Evolutionary conservation across 2,888 invertebrate genomes (phyloP), one percentile per base, ranked within the genome.

Genomic region (Orthosia gothica): DNA sequence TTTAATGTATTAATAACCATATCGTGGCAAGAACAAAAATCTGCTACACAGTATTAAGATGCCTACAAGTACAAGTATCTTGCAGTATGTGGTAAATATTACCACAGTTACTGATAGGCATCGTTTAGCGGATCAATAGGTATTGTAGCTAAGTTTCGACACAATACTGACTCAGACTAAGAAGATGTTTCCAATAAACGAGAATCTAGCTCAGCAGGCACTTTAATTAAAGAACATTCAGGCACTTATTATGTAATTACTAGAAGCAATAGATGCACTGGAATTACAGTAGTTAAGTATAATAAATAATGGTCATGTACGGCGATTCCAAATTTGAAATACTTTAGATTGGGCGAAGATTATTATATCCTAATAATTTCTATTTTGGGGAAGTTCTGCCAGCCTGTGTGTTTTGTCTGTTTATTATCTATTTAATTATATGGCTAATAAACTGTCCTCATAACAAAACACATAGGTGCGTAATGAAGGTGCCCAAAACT

Each of bases 51-150:
- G 18, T 54, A 12, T 13, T 26, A 9, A 40, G 40, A 40, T 40
- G 23, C 9, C 11, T 52, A 0, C 40, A 49, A 15, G 7, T 50
- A 49, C n/a, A 3, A 11, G 15, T n/a, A n/a, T 26, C 59, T n/a
- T 59, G 40, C 15, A 77, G 20, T 59, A 59, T 75, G 62, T 70
- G 70, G 67, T 81, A 70, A 68, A 67, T 84, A 81, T 76, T 84
- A 81, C 61, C 73, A 59, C 72, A 82, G 81, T 73, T 76, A 67
- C 59, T 70, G 84, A 81, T 81, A 84, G 70, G n/a, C 47, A 84
- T 84, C 84, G 63, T 61, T 84, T 74, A 69, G 65, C 40, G 58
- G 52, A 73, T 68, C 69, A 75, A 83, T 77, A 71, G 75, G 77
- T 75, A 73, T 69, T 74, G 68, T 69, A 71, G 20, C 64, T 11